Percentiles rank a stretch among this genome's conserved stretches.
These are phyloP conservation scores for Melolontha melolontha DNA, from an alignment of 2,888 invertebrate genomes.

Conservation along the genomic window DNA sequence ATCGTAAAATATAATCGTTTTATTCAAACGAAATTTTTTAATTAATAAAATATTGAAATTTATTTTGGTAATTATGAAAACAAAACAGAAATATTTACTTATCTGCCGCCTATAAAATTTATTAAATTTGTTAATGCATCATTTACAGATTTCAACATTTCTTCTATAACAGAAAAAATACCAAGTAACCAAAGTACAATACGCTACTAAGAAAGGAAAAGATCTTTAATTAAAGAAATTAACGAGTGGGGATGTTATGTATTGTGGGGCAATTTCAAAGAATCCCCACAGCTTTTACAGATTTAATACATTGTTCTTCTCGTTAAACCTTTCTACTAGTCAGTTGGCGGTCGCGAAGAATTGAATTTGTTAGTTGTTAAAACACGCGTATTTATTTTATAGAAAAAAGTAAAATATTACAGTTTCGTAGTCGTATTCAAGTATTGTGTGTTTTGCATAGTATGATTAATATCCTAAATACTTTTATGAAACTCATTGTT, in stretches of 20 bases:
- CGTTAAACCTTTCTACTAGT: conserved; percentile 31
- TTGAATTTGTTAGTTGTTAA: conserved; percentile 21
- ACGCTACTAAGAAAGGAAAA: not conserved
- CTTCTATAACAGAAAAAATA: conserved; percentile 6
- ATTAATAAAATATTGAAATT: no score
- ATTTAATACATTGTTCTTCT: conserved; percentile 47
- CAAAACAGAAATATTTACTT: no score
- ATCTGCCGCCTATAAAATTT: no score
- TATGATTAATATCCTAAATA: not conserved
- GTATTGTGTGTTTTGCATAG: no score
- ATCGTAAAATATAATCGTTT: no score
- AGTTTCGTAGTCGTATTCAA: no score
- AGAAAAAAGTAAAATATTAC: not conserved
- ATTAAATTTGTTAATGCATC: no score
- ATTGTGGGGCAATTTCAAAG: conserved; percentile 49
- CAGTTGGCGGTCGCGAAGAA: conserved; percentile 34
- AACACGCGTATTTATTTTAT: not conserved
- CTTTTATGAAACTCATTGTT: not conserved
- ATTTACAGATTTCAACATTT: not conserved
- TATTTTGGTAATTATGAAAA: no score
- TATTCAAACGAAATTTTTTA: no score
- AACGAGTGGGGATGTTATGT: conserved; percentile 48
- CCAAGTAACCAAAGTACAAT: not conserved
- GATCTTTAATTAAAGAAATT: conserved; percentile 36
- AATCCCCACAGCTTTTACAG: conserved; percentile 47